Evolutionary conservation across 2,888 invertebrate genomes (phyloP).

Genomic region (Lasioglossum malachurum): DNA sequence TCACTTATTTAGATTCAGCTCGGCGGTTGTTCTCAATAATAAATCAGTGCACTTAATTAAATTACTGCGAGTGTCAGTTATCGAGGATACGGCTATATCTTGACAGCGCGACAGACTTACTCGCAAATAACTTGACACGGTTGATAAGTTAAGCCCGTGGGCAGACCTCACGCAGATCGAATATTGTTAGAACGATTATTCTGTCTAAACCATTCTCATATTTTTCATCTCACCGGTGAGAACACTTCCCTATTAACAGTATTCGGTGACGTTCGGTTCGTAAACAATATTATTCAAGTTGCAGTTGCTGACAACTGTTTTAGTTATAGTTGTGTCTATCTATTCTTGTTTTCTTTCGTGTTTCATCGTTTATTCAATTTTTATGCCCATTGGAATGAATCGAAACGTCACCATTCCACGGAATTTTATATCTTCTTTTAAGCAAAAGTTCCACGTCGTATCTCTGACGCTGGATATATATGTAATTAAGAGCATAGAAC

Average conservation of each 20-base stretch:
- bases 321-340: too few species aligned
- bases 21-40: constrained; percentile 55
- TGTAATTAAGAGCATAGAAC: too few species aligned
- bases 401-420: too few species aligned
- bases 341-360: too few species aligned
- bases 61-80: constrained; percentile 51
- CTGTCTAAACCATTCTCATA: too few species aligned
- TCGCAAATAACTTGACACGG: constrained; percentile 54
- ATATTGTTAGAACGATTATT: constrained; percentile 3
- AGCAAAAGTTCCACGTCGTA: too few species aligned
- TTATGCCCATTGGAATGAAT: too few species aligned
- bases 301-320: too few species aligned
- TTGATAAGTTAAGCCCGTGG: constrained; percentile 30
- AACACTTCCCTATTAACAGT: not conserved
- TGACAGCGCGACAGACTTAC: constrained; percentile 31
- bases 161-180: constrained; percentile 8
- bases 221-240: not conserved
- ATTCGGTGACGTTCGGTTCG: not conserved
- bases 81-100: constrained; percentile 29
- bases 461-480: too few species aligned
- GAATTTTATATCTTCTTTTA: too few species aligned
- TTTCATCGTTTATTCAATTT: too few species aligned
- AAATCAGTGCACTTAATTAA: constrained; percentile 51
- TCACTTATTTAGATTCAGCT: constrained; percentile 21
- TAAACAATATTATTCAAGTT: not conserved